These are phyloP conservation scores for Cryptocheilus praepositus DNA, from an alignment of 2,888 invertebrate genomes.

Conservation along the genomic window DNA sequence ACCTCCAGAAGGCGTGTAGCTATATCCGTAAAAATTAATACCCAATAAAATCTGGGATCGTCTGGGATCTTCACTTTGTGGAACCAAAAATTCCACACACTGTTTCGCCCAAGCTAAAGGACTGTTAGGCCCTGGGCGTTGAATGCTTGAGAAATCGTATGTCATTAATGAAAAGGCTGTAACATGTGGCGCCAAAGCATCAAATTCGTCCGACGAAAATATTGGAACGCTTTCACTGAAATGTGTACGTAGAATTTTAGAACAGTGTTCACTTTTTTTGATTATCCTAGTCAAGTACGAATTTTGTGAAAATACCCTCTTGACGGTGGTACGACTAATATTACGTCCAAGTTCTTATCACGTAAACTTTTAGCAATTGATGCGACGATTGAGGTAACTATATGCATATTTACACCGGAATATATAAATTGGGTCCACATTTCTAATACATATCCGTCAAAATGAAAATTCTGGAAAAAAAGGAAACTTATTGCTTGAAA, in stretches of 20 bases:
- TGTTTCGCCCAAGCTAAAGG: conserved; percentile 88
- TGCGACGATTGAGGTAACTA: conserved; percentile 81
- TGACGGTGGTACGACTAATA: conserved; percentile 89
- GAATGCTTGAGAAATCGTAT: conserved; percentile 92
- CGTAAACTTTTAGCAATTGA: conserved; percentile 78
- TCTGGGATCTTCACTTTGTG: conserved; percentile 78
- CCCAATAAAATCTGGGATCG: conserved; percentile 90
- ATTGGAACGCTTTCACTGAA: conserved; percentile 76
- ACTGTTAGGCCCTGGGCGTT: conserved; percentile 92
- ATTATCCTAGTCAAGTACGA: background rate
- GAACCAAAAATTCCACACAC: conserved; percentile 85
- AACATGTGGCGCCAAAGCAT: conserved; percentile 85
- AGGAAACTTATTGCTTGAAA: conserved; percentile 75
- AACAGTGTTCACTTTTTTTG: background rate
- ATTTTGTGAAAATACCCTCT: conserved; percentile 74
- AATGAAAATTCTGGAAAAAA: conserved; percentile 86
- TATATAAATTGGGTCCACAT: conserved; percentile 89
- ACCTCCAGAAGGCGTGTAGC: conserved; percentile 88
- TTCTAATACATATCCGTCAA: conserved; percentile 94
- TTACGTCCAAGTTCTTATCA: conserved; percentile 77
- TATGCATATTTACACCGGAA: conserved; percentile 77
- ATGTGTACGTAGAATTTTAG: conserved; percentile 44
- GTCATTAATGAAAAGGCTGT: conserved; percentile 97
- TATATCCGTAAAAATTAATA: conserved; percentile 95
- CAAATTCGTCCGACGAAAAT: conserved; percentile 86